phyloP scores from a whole-genome alignment of 2,113 vertebrate genomes.

The Thomomys bottae region DNA sequence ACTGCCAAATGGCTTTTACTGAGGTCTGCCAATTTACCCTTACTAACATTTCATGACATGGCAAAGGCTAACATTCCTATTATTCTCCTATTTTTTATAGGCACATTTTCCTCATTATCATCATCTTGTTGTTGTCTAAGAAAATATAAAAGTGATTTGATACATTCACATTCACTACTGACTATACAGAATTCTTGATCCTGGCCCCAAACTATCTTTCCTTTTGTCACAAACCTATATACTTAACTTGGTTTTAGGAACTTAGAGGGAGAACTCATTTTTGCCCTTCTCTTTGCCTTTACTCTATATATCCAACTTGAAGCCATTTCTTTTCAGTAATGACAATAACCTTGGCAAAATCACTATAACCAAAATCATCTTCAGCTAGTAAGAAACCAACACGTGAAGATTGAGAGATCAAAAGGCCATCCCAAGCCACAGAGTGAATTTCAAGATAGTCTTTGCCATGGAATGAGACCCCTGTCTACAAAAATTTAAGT shows the following conservation, averaged over 20 bases:
- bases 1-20: neutral
- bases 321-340: neutral
- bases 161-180: neutral
- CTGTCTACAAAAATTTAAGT: neutral
- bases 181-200: neutral
- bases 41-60: neutral
- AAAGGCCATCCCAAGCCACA: neutral
- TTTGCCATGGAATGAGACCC: too few relatives aligned
- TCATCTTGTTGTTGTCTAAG: neutral
- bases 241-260: neutral
- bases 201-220: neutral
- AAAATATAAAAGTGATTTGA: neutral
- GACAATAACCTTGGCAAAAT: neutral
- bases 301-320: neutral
- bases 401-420: neutral
- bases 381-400: neutral
- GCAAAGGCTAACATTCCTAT: neutral
- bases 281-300: neutral
- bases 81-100: neutral
- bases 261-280: too few relatives aligned
- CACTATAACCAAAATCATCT: neutral
- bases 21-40: neutral
- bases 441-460: too few relatives aligned
- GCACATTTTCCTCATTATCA: neutral
- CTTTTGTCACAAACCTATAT: neutral